Conservation (phyloP, 2,888 invertebrate genomes). For the Polydesmus complanatus region DNA sequence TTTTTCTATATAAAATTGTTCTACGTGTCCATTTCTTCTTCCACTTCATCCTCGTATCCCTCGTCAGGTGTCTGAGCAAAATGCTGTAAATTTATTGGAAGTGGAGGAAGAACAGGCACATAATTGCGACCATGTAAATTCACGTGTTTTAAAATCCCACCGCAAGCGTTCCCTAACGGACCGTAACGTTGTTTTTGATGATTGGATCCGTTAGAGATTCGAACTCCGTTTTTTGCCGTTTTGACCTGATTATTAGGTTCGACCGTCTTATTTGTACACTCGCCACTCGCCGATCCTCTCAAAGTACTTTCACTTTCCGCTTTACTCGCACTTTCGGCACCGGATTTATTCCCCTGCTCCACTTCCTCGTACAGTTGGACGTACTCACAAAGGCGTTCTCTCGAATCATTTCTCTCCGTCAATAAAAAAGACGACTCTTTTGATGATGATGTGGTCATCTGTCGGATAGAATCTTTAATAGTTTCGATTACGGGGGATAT, state of each 20-base stretch:
- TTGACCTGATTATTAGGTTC: not conserved
- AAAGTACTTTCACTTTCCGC: not conserved
- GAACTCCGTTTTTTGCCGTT: not conserved
- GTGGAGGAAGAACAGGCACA: slow-evolving; percentile 18
- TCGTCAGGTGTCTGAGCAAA: slow-evolving; percentile 15
- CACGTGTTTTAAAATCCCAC: slow-evolving; percentile 8
- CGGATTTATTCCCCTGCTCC: not conserved
- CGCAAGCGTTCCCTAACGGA: slow-evolving; percentile 7
- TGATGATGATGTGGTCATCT: not conserved
- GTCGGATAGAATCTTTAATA: not conserved
- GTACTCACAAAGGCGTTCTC: slow-evolving; percentile 7
- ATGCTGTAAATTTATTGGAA: slow-evolving; percentile 13
- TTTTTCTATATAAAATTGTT: no score
- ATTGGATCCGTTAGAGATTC: not conserved
- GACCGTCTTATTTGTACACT: not conserved
- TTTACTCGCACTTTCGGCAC: not conserved
- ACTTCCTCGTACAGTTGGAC: slow-evolving; percentile 11
- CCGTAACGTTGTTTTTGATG: not conserved
- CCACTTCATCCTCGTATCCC: slow-evolving; percentile 15
- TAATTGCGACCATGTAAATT: slow-evolving; percentile 13
- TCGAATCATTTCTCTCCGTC: not conserved
- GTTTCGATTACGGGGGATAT: not conserved
- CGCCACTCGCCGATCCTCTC: not conserved
- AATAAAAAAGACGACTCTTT: not conserved
- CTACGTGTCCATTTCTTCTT: slow-evolving; percentile 11